Base-by-base conservation (phyloP, 2,113 vertebrate genomes). In the Macroglossus sobrinus region DNA sequence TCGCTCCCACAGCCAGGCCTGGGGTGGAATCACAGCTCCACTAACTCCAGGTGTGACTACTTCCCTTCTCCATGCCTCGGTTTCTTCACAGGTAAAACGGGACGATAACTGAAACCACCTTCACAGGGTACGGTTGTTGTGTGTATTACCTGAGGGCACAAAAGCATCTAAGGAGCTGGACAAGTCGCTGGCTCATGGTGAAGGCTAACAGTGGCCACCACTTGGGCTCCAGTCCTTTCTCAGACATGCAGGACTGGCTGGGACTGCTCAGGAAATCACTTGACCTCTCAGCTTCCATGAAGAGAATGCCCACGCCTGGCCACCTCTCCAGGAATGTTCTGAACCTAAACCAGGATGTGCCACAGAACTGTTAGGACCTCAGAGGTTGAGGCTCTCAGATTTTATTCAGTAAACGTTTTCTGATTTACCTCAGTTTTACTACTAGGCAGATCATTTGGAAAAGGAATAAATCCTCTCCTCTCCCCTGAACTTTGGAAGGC, bases 81-180 rank as follows among this genome's bases (percentile, higher is more conserved):
- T 87, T 79, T 94, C 79, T 50, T 57, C 61, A 21, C 45, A 8
- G 4, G 50, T 63, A 53, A 94, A 93, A 86, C 19, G 30, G 43
- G 14, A 50, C 72, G 24, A 59, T 43, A 19, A 71, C 1, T 13
- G 45, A 76, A 89, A 21, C 6, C 19, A 43, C 57, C n/a, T 55
- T 88, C 76, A 21, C 19, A 35, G 33, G 38, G 35, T 9, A 68
- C 24, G 59, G 22, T 5, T 55, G 22, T 11, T 24, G 33, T 69
- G 38, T 4, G 22, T 30, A 22, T 38, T 24, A 64, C 22, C 28
- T 0, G 18, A 64, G 14, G 13, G 30, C 12, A 43, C 11, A 3
- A 89, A 80, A 30, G 30, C 18, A 16, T 35, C 50, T 28, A 6
- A 43, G 38, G 66, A 59, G 30, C 40, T 61, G 13, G 45, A 57